Evolutionary conservation across 2,797 vertebrate species (phyloP).

Genomic region (Discoglossus pictus): DNA sequence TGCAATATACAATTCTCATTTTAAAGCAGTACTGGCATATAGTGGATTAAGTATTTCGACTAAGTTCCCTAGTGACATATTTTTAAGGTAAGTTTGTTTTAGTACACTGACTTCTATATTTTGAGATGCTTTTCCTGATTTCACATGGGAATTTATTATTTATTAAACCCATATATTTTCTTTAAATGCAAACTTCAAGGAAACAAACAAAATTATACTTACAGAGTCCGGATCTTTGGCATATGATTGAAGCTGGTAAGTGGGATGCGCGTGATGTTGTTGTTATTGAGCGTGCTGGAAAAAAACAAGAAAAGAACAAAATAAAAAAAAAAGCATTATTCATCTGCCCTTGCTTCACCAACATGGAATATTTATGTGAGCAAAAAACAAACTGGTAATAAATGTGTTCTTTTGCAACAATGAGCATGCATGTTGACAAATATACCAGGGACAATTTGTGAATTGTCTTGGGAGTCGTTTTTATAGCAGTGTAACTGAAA

Average conservation of each 20-base stretch:
- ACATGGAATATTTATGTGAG: constrained; percentile 27
- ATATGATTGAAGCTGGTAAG: constrained; percentile 99
- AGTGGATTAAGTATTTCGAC: too few species aligned
- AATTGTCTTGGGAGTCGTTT: background rate
- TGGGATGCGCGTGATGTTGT: constrained; percentile 97
- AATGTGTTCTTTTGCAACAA: background rate
- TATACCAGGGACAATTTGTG: constrained; percentile 1
- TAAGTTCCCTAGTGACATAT: too few species aligned
- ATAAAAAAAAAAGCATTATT: constrained; percentile 51
- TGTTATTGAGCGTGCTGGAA: constrained; percentile 97
- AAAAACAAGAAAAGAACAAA: constrained; percentile 55
- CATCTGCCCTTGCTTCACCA: constrained; percentile 46
- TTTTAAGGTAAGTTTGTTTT: too few species aligned
- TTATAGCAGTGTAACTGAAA: constrained; percentile 28
- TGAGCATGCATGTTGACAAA: constrained; percentile 1
- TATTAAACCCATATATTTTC: too few species aligned
- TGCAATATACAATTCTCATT: too few species aligned
- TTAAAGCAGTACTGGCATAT: too few species aligned
- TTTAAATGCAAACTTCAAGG: too few species aligned
- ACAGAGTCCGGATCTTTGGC: constrained; percentile 98
- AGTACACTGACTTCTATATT: too few species aligned
- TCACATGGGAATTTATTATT: too few species aligned
- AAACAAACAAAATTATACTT: constrained; percentile 69
- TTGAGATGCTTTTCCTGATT: too few species aligned
- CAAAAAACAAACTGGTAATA: constrained; percentile 35